Conservation (phyloP, 2,888 invertebrate genomes). For the Eupithecia inturbata region DNA sequence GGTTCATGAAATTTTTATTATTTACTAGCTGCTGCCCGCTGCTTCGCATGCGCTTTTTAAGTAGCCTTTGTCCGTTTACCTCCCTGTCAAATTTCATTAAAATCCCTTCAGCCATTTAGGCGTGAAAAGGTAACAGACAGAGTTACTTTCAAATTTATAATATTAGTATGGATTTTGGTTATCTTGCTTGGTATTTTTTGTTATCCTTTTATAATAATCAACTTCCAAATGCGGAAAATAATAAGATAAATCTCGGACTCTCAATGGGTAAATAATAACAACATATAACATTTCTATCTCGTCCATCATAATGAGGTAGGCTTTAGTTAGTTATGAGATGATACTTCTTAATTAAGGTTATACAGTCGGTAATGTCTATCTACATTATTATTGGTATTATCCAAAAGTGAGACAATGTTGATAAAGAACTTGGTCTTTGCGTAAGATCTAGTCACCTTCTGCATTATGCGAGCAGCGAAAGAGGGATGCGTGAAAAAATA, state of each 20-base stretch:
- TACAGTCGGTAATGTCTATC: background rate
- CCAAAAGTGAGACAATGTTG: background rate
- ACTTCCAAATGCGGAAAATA: background rate
- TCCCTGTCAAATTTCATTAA: no score
- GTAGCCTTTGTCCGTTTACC: no score
- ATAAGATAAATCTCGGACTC: background rate
- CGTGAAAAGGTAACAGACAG: no score
- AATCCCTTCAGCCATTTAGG: no score
- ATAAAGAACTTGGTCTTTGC: no score
- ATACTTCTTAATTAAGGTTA: conserved; percentile 5
- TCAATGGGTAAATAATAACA: conserved; percentile 2
- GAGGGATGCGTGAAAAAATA: no score
- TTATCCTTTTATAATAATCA: background rate
- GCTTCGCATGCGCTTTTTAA: no score
- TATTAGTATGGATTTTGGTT: no score
- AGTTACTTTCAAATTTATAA: no score
- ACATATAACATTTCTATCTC: conserved; percentile 7
- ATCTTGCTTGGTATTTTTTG: background rate
- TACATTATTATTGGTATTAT: background rate
- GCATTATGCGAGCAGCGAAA: background rate
- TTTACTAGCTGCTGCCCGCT: no score
- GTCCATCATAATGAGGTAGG: conserved; percentile 2
- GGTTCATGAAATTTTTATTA: background rate
- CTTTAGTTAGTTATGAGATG: background rate
- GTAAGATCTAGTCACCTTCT: no score